Percentiles rank a stretch among this genome's conserved stretches.
These are phyloP conservation scores for Trachythela sp. DNA, from an alignment of 64 coral and sea anemone genomes.

Conservation along the genomic window DNA sequence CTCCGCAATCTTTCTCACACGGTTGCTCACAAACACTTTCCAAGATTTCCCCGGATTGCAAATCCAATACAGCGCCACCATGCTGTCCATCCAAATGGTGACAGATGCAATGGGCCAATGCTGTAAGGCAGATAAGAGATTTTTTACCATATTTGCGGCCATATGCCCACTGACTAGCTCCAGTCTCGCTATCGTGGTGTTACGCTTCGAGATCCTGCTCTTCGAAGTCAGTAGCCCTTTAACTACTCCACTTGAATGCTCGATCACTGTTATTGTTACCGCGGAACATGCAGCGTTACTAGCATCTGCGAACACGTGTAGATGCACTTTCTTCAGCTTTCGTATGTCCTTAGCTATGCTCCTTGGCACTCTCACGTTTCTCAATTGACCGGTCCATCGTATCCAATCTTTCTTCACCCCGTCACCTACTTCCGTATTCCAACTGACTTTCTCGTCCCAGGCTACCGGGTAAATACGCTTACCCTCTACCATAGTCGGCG, in stretches of 20 bases:
- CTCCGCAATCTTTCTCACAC: conserved; percentile 60
- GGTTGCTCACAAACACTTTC: conserved; percentile 44
- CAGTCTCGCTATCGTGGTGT: conserved; percentile 48
- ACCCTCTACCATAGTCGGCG: not conserved
- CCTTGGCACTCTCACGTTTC: not conserved
- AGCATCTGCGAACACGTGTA: conserved; percentile 47
- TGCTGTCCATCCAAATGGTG: conserved; percentile 68
- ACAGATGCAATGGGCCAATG: conserved; percentile 16
- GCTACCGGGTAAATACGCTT: not conserved
- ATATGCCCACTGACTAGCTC: conserved; percentile 54
- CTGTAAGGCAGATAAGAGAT: conserved; percentile 24
- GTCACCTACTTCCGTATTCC: not conserved
- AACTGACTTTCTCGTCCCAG: not conserved
- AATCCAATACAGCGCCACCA: conserved; percentile 62
- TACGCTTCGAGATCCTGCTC: conserved; percentile 49
- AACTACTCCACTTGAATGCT: conserved; percentile 31
- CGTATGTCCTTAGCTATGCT: conserved; percentile 8
- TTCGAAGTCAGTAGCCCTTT: conserved; percentile 52
- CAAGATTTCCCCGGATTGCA: conserved; percentile 25
- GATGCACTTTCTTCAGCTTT: not conserved
- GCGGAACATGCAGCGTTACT: conserved; percentile 49
- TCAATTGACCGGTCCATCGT: not conserved
- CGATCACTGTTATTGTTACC: conserved; percentile 30
- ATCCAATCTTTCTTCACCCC: too few relatives aligned
- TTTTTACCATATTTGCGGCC: conserved; percentile 59